phyloP scores from a whole-genome alignment of 2,888 invertebrate species.

The Zygogramma bicolorata region DNA sequence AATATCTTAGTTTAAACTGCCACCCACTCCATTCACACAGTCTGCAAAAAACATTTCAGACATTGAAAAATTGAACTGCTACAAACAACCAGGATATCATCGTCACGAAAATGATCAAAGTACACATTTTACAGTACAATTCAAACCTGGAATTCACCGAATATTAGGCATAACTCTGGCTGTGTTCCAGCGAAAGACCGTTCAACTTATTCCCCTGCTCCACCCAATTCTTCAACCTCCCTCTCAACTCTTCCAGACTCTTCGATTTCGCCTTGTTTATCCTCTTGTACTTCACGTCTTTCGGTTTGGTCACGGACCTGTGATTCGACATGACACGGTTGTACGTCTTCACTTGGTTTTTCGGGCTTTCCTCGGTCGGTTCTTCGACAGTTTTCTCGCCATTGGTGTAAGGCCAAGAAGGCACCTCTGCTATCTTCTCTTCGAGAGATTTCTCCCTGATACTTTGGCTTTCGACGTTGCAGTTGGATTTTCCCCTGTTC shows the following conservation, averaged over 20 bases:
- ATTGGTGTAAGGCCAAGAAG: conserved; percentile 53
- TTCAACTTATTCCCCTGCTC: conserved; percentile 81
- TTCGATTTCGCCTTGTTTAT: conserved; percentile 93
- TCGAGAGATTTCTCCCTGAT: conserved; percentile 53
- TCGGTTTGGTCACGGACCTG: conserved; percentile 89
- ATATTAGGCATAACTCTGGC: conserved; percentile 65
- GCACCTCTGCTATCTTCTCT: conserved; percentile 44
- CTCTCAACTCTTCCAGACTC: conserved; percentile 86
- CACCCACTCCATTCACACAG: no score
- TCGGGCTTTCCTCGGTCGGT: conserved; percentile 61
- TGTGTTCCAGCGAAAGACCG: conserved; percentile 77
- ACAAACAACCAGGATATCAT: conserved; percentile 4
- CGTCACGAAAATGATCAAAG: background rate
- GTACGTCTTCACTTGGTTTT: conserved; percentile 70
- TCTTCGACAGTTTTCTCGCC: conserved; percentile 60
- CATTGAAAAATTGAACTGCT: background rate
- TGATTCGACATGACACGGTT: conserved; percentile 93
- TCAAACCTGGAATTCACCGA: background rate
- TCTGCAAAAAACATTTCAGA: background rate
- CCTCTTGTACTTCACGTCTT: conserved; percentile 91
- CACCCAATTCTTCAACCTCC: conserved; percentile 86
- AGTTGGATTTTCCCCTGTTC: conserved; percentile 56
- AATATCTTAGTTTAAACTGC: no score
- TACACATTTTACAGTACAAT: background rate
- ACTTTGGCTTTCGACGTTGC: conserved; percentile 48